Evolutionary conservation across 1,140 invertebrate species (phyloP), one percentile per base, ranked within the genome.

Genomic region (Hyphantria cunea): DNA sequence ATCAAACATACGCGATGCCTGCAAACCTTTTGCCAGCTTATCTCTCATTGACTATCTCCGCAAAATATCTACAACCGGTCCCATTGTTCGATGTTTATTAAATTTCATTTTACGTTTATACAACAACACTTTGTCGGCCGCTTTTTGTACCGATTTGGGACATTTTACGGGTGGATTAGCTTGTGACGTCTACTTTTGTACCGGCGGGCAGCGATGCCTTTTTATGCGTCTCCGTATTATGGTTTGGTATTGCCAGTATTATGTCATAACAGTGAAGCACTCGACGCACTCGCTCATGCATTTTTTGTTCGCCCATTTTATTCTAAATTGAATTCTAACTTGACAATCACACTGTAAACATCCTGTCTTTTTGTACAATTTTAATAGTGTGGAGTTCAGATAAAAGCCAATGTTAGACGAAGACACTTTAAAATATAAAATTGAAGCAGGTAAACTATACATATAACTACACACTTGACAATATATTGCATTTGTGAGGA

Each of bases 21-120:
- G 73, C 83, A 79, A 87, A 90, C 85, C 87, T 89, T 89, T 87
- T 89, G 82, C 78, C 76, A 86, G 84, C 85, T 89, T 90, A 90
- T 89, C 87, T 88, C 76, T 77, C 76, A 89, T 90, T 84, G 83
- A 85, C 85, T 84, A 87, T 86, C 87, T 87, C 70, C 74, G 73
- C 82, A 86, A 81, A 84, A 80, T 79, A 86, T 87, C 85, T 85
- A 82, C 81, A 81, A 78, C 67, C 73, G 66, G 47, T n/a, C 54
- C 80, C 65, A 86, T 90, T 90, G 82, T 90, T 58, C 70, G 62
- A 78, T 84, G 84, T 89, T 90, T 90, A 90, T 90, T 90, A 90
- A 90, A 90, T 88, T 90, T 90, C 82, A 90, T 90, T 90, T 90
- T 89, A 86, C 78, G 78, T 86, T 87, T 77, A 85, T 90, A 86